phyloP scores from a whole-genome alignment of 2,113 vertebrate species.

The Proteles cristata region DNA sequence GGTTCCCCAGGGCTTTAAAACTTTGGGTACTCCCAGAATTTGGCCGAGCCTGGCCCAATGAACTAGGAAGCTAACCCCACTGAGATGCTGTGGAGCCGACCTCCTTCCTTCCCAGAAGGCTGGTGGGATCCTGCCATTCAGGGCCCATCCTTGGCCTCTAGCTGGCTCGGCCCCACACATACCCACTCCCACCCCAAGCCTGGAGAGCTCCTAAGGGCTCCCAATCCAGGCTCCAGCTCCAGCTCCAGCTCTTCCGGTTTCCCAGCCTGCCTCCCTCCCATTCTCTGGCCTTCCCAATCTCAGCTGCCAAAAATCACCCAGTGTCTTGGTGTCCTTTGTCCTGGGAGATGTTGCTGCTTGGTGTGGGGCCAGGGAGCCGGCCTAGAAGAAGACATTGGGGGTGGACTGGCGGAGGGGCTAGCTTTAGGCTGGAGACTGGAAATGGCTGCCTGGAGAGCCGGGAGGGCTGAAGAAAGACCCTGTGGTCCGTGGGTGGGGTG shows the following conservation, averaged over 20 bases:
- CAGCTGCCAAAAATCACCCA: conserved; percentile 81
- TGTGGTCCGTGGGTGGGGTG: not conserved
- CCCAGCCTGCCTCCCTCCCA: conserved; percentile 62
- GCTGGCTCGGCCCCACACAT: not conserved
- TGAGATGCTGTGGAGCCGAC: not conserved
- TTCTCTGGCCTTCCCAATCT: conserved; percentile 76
- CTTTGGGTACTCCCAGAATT: conserved; percentile 38
- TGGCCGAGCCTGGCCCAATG: conserved; percentile 30
- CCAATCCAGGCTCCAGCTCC: conserved; percentile 77
- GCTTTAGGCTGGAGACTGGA: not conserved
- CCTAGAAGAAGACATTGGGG: conserved; percentile 29
- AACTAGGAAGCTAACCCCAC: conserved; percentile 27
- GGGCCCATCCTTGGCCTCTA: not conserved
- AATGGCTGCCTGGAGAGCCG: not conserved
- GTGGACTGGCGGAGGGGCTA: not conserved
- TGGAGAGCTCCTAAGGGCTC: not conserved
- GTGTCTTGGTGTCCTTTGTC: conserved; percentile 78
- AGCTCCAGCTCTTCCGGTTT: conserved; percentile 75
- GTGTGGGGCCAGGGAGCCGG: conserved; percentile 43
- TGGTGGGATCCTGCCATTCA: not conserved
- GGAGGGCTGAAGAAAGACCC: not conserved
- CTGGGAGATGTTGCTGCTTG: conserved; percentile 72
- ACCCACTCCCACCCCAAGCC: not conserved
- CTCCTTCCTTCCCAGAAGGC: not conserved
- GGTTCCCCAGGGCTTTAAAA: not conserved